A percentile compares a stretch with the other conserved stretches of the same genome.
Conservation (phyloP, 1,140 invertebrate genomes). For the Heliothis virescens region DNA sequence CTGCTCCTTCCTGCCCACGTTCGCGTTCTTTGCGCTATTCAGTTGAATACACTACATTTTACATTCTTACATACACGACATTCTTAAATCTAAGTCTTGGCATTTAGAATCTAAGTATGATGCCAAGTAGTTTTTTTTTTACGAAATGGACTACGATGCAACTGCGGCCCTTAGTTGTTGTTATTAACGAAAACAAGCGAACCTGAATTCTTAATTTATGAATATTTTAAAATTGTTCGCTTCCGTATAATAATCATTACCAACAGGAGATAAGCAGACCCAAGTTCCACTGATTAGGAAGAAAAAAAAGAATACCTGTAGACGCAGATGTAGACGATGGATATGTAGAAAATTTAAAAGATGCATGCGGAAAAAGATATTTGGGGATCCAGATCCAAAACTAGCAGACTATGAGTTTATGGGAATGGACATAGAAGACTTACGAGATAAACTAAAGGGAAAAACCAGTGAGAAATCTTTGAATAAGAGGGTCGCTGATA, state of each 20-base stretch:
- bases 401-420: constrained; percentile 56
- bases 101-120: no score
- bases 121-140: no score
- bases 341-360: constrained; percentile 56
- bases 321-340: constrained; percentile 53
- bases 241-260: background rate
- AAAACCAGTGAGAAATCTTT: background rate
- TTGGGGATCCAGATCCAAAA: constrained; percentile 53
- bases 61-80: no score
- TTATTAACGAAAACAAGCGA: no score
- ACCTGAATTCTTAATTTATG: no score
- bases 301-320: constrained; percentile 55
- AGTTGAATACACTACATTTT: no score
- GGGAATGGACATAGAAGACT: constrained; percentile 52
- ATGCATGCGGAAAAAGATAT: constrained; percentile 56
- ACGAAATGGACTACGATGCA: no score
- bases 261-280: background rate
- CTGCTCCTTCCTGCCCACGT: no score
- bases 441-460: constrained; percentile 1
- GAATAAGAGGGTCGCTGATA: constrained; percentile 6
- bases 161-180: no score
- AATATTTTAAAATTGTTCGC: background rate
- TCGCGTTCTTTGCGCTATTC: no score
- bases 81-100: no score
- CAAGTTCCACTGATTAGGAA: constrained; percentile 9